phyloP scores from a whole-genome alignment of 2,113 vertebrate genomes.

The Numida meleagris region DNA sequence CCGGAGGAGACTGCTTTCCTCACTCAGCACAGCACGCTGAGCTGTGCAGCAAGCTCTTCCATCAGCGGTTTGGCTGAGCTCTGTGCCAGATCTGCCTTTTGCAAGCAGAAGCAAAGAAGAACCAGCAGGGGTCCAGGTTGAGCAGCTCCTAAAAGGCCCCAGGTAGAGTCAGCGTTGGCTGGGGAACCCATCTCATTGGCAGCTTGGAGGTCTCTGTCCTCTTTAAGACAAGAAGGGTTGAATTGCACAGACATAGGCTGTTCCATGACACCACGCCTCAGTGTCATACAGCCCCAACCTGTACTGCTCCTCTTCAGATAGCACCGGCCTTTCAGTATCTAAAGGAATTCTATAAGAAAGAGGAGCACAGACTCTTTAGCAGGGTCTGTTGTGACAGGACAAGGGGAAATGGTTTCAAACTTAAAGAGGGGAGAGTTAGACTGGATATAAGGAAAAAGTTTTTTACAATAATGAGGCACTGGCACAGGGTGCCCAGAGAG shows the following conservation, averaged over 20 bases:
- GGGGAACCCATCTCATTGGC: neutral
- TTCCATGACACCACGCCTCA: rapidly evolving
- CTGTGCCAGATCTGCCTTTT: neutral
- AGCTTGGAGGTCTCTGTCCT: neutral
- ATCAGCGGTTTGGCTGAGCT: neutral
- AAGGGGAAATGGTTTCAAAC: no score
- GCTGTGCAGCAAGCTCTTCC: neutral
- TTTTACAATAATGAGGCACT: no score
- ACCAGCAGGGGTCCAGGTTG: neutral
- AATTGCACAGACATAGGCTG: neutral
- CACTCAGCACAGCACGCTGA: neutral
- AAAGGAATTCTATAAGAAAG: no score
- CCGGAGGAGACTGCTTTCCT: neutral
- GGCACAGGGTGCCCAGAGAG: no score
- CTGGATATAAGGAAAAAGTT: no score
- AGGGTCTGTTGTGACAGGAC: no score
- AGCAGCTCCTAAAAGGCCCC: neutral
- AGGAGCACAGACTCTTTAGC: no score
- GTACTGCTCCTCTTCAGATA: neutral
- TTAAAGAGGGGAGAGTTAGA: no score
- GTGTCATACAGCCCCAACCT: neutral
- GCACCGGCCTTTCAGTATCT: neutral
- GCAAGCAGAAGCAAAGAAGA: neutral
- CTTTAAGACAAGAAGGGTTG: neutral
- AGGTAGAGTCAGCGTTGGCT: neutral